phyloP scores from a whole-genome alignment of 2,113 vertebrate species.

The Hepsetus odoe region DNA sequence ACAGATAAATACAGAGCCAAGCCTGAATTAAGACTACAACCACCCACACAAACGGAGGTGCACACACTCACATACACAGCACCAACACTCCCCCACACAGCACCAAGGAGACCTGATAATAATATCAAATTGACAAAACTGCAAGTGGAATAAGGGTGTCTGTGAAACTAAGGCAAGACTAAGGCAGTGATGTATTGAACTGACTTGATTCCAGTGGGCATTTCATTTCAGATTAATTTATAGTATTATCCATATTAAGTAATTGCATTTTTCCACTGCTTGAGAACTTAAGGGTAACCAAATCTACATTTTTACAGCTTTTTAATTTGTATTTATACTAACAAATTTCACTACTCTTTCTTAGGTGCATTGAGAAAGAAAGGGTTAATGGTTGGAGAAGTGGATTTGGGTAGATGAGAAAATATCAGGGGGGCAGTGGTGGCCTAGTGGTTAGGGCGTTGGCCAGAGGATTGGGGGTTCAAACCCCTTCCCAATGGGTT shows the following conservation, averaged over 20 bases:
- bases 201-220: background rate
- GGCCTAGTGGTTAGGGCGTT: too few relatives aligned
- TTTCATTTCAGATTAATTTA: background rate
- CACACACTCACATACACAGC: constrained; percentile 28
- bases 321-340: too few relatives aligned
- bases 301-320: too few relatives aligned
- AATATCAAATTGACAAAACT: background rate
- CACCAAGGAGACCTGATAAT: constrained; percentile 13
- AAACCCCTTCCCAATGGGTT: too few relatives aligned
- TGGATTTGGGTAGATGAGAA: too few relatives aligned
- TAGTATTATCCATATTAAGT: too few relatives aligned
- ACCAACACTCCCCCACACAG: constrained; percentile 25
- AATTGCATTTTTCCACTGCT: background rate
- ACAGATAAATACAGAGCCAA: constrained; percentile 22
- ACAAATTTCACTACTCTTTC: too few relatives aligned
- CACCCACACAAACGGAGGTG: constrained; percentile 19
- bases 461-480: too few relatives aligned
- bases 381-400: too few relatives aligned
- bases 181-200: background rate
- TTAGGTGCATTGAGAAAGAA: too few relatives aligned
- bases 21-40: constrained; percentile 20
- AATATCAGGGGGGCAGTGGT: too few relatives aligned
- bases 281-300: too few relatives aligned
- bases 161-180: background rate
- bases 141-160: background rate